These are phyloP conservation scores for Scortum barcoo DNA, from an alignment of 2,113 vertebrate genomes.

Conservation along the genomic window DNA sequence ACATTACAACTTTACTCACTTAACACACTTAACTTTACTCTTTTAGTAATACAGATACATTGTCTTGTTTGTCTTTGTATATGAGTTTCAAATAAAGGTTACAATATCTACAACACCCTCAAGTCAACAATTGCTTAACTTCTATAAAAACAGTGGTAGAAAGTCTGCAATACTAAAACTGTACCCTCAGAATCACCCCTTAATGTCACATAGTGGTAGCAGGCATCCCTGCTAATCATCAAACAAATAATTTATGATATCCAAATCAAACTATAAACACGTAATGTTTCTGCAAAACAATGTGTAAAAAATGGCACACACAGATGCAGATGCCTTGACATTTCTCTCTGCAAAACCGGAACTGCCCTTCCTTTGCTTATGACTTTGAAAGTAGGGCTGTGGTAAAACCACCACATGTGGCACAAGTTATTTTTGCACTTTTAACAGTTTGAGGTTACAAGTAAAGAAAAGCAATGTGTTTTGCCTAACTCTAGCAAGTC, in stretches of 20 bases:
- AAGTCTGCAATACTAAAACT: not conserved
- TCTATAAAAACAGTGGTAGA: not conserved
- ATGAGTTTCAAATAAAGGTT: not conserved
- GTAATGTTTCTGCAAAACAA: constrained; percentile 29
- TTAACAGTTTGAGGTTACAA: constrained; percentile 59
- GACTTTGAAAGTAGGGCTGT: constrained; percentile 58
- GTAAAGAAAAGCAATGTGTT: constrained; percentile 3
- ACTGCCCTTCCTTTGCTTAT: constrained; percentile 41
- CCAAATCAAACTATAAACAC: not conserved
- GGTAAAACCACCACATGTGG: constrained; percentile 71
- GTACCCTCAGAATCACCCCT: not conserved
- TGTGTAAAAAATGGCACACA: constrained; percentile 16
- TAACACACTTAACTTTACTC: too few species aligned
- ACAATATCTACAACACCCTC: not conserved
- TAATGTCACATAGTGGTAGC: not conserved
- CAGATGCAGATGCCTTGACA: constrained; percentile 39
- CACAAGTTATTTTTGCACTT: constrained; percentile 63
- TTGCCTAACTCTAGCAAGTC: constrained; percentile 33
- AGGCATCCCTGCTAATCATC: not conserved
- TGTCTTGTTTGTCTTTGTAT: not conserved
- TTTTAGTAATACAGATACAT: too few species aligned
- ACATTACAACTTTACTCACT: too few species aligned
- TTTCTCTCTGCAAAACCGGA: constrained; percentile 48
- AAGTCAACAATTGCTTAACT: not conserved
- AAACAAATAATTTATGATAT: not conserved